Evolutionary conservation across 92 coral and sea anemone genomes (phyloP), one percentile per base, ranked within the genome.

Genomic region (Pocillopora grandis): DNA sequence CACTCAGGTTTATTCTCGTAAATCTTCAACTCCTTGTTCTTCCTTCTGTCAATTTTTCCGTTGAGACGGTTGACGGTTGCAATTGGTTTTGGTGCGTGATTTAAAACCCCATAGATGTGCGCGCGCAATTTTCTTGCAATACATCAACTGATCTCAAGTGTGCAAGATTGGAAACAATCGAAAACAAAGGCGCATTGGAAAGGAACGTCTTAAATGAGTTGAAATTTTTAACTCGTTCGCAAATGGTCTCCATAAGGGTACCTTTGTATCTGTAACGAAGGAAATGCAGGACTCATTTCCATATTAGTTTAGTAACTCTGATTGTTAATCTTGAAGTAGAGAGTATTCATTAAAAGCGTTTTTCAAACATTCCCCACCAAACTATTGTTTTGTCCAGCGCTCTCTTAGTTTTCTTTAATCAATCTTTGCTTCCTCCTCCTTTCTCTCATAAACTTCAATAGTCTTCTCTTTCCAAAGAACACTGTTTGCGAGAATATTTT

Each of bases 381-480:
- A 27, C 31, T 27, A 1, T 27, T 27, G 31, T 27, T 27, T 27
- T 27, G 31, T 27, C 31, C 31, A 27, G 9, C 33, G 9, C 8
- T 70, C 18, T 37, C 17, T 33, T 13, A 37, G 56, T 37, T 20
- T n/a, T 1, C 16, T 21, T 81, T 35, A 71, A 71, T 81, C 85
- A 3, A 81, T 71, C 49, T 81, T 81, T 20, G 36, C 77, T 20
- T 60, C 52, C 13, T 71, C 70, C 37, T 58, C 70, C 36, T 71
- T 75, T 59, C 85, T 71, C 36, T 69, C 71, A 81, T 70, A 71
- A 16, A 59, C 85, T 20, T 81, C 60, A 42, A 81, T 60, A 31
- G 9, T 69, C 35, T 71, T 81, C 77, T 16, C n/a, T 5, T 14
- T 15, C 8, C 11, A 20, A 66, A 8, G 52, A 7, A 8, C 16